These are phyloP conservation scores for Stylophora pistillata DNA, from an alignment of 64 coral and sea anemone genomes.

Conservation along the genomic window DNA sequence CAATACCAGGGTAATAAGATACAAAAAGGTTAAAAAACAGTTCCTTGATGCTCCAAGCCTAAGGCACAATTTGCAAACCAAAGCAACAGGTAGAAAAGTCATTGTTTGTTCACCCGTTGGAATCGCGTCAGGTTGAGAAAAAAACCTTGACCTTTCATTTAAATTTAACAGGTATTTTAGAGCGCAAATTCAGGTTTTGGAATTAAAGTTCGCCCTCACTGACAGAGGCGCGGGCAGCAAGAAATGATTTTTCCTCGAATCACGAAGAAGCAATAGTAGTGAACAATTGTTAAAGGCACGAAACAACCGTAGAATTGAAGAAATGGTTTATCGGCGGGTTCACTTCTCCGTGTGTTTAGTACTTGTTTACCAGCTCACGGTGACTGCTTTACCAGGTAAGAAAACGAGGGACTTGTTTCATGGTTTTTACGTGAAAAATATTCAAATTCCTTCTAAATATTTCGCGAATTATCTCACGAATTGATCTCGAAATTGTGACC, in stretches of 20 bases:
- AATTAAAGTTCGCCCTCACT: not conserved
- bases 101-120: conserved; percentile 25
- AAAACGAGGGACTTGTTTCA: not conserved
- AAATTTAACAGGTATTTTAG: conserved; percentile 26
- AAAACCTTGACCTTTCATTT: not conserved
- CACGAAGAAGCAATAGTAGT: not conserved
- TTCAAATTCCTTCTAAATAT: not conserved
- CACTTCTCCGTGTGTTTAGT: not conserved
- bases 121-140: conserved; percentile 30
- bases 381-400: conserved; percentile 44
- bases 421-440: not conserved
- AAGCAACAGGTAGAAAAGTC: conserved; percentile 20
- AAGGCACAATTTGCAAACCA: not conserved
- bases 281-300: not conserved
- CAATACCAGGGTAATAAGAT: not conserved
- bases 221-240: not conserved
- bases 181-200: not conserved
- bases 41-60: not conserved
- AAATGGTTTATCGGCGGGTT: not conserved
- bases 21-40: not conserved
- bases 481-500: not conserved
- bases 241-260: not conserved
- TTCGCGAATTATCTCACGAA: not conserved
- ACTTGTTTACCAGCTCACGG: conserved; percentile 37
- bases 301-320: not conserved